phyloP scores from a whole-genome alignment of 2,888 invertebrate genomes.

The Pollenia amentaria region DNA sequence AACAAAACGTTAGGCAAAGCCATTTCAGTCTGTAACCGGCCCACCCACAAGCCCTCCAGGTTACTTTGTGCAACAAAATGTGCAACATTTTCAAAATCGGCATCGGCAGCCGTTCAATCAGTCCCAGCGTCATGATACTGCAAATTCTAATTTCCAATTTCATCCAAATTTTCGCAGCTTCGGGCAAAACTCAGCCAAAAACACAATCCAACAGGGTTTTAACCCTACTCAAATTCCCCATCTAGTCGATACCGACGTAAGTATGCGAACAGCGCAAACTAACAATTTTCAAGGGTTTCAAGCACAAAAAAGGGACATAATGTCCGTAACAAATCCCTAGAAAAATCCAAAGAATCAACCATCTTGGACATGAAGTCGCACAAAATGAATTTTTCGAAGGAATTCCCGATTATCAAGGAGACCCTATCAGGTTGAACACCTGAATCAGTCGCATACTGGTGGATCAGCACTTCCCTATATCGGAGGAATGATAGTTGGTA shows the following conservation, averaged over 20 bases:
- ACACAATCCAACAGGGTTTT: too few species aligned
- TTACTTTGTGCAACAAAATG: too few species aligned
- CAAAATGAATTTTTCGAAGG: too few species aligned
- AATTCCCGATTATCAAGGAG: too few species aligned
- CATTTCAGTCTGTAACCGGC: not conserved
- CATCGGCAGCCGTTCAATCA: too few species aligned
- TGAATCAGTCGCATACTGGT: too few species aligned
- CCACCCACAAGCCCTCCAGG: too few species aligned
- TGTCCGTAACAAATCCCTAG: not conserved
- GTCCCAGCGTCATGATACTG: too few species aligned
- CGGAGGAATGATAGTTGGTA: slow-evolving; percentile 6
- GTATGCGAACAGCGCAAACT: slow-evolving; percentile 6
- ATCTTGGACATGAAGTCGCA: too few species aligned
- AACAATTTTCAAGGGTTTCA: slow-evolving; percentile 27
- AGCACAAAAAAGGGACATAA: not conserved
- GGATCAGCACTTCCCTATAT: slow-evolving; percentile 35
- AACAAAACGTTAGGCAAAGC: slow-evolving; percentile 4
- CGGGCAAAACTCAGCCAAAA: too few species aligned
- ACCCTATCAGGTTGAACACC: not conserved
- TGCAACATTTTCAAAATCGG: not conserved
- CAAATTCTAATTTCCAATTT: too few species aligned
- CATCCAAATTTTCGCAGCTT: too few species aligned
- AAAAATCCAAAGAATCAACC: slow-evolving; percentile 25
- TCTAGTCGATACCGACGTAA: slow-evolving; percentile 24
- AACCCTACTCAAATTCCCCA: not conserved